Evolutionary conservation across 2,797 vertebrate species (phyloP), one percentile per base, ranked within the genome.

Genomic region (Notolepis coatsorum): DNA sequence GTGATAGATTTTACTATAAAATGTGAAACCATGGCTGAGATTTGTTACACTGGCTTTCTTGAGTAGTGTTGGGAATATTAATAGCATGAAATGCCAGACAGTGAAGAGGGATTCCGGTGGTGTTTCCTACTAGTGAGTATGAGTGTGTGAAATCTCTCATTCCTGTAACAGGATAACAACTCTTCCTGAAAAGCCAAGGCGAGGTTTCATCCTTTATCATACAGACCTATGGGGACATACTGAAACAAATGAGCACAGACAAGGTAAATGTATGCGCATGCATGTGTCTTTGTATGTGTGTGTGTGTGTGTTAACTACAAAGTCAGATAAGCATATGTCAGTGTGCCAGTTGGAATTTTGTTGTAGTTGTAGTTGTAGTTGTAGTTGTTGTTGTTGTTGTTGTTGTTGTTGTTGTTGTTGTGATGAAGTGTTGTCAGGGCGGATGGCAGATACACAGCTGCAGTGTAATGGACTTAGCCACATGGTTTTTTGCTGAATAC

Each of bases 121-220:
- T 64, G 71, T 41, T 61, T 80, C 42, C 53, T 75, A 79, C 72
- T 68, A 15, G 1, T 50, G 39, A 10, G 43, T 56, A 41, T 54
- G 56, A 6, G 53, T 0, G 63, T 73, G 79, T 71, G 81, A 82
- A 71, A 78, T 82, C 45, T 72, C 69, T 84, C 77, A 79, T 77
- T 68, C 59, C 28, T 69, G 78, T 81, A 85, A 84, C 68, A 57
- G 72, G 61, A 62, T 67, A 68, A 84, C 53, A 43, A 67, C 73
- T 45, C 69, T 68, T 58, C 57, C 61, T 60, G 75, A 75, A 75
- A 71, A 46, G 39, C 61, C 31, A 49, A 65, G 62, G 56, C 59
- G 75, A 78, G 78, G 77, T 77, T 70, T 75, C 63, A n/a, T n/a
- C n/a, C 25, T 17, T n/a, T 12, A 31, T 51, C 0, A 5, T 18